Base-by-base conservation (phyloP, 2,888 invertebrate genomes). In the Steinernema hermaphroditum region DNA sequence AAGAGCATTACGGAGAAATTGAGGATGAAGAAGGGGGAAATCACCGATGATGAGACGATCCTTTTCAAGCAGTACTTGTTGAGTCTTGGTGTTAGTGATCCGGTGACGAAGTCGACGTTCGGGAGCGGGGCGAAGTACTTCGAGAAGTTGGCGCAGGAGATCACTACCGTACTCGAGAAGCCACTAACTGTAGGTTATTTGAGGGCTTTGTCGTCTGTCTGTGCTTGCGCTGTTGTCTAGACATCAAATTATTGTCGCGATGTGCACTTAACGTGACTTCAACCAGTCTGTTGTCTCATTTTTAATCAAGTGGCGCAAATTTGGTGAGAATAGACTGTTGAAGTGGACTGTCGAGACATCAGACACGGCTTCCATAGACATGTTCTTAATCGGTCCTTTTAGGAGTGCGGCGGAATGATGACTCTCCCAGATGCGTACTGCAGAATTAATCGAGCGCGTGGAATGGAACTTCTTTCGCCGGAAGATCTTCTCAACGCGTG, bases 51-150 rank as follows among this genome's bases (percentile, higher is more conserved):
- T 89, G 97, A 90, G 89, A 97, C 97, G 9, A 91, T 96, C 4
- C 91, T 92, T 82, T 97, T 98, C 87, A 96, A 97, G 87, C 92
- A 96, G 0, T 96, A 97, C 87, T 89, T 98, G 68, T 91, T 98
- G 89, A 96, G 96, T 87, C 90, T 98, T 84, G 98, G 98, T 81
- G 95, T 98, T 79, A 94, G 94, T 85, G 96, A 98, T 89, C 97
- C 97, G 0, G 97, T 97, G 0, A 97, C 96, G 0, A 91, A 95
- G 85, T 94, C 94, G 84, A 91, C 93, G 14, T 94, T 92, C 86
- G 92, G 93, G 85, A 92, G 92, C 72, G 93, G 93, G 78, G 91
- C 83, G 8, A 92, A 92, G 77, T 97, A 94, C 87, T 93, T 92
- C 87, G 89, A 90, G 82, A 92, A 92, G 81, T 85, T 98, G 69